Conservation (phyloP, 2,113 vertebrate genomes). For the Tiliqua scincoides region DNA sequence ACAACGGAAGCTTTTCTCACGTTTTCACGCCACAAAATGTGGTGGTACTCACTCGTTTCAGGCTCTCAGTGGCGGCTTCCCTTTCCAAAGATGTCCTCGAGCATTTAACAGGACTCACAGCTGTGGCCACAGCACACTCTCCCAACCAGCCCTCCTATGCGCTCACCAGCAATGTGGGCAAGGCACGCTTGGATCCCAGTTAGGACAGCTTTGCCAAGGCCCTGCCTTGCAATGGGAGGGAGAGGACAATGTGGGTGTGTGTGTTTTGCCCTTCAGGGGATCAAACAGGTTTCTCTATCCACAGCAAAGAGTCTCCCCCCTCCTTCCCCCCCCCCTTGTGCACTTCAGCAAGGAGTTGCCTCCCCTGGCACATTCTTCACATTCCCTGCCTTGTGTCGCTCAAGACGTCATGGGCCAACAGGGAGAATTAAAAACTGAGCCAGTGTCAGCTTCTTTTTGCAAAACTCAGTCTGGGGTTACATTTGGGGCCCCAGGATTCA, state of each 20-base stretch:
- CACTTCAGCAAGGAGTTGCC: constrained; percentile 61
- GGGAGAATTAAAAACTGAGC: not conserved
- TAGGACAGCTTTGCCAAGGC: constrained; percentile 39
- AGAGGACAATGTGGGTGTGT: constrained; percentile 58
- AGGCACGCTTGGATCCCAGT: constrained; percentile 45
- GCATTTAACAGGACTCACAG: not conserved
- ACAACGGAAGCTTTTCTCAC: not conserved
- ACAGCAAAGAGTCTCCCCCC: not conserved
- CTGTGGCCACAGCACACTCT: not conserved
- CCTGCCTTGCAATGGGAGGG: constrained; percentile 68
- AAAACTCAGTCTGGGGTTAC: not conserved
- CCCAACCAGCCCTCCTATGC: not conserved
- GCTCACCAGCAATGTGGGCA: constrained; percentile 26
- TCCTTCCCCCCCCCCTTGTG: constrained; percentile 27
- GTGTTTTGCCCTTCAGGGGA: constrained; percentile 70
- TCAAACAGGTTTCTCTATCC: constrained; percentile 79
- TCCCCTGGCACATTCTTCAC: constrained; percentile 70
- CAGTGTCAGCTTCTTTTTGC: not conserved
- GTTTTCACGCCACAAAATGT: not conserved
- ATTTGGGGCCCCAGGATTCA: rapidly evolving
- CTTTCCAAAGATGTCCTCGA: not conserved
- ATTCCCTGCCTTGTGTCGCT: constrained; percentile 36
- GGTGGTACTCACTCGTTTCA: constrained; percentile 34
- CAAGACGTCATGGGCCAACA: not conserved
- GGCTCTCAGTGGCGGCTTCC: not conserved